Evolutionary conservation across 2,888 invertebrate genomes (phyloP).

Genomic region (Amiota minor): DNA sequence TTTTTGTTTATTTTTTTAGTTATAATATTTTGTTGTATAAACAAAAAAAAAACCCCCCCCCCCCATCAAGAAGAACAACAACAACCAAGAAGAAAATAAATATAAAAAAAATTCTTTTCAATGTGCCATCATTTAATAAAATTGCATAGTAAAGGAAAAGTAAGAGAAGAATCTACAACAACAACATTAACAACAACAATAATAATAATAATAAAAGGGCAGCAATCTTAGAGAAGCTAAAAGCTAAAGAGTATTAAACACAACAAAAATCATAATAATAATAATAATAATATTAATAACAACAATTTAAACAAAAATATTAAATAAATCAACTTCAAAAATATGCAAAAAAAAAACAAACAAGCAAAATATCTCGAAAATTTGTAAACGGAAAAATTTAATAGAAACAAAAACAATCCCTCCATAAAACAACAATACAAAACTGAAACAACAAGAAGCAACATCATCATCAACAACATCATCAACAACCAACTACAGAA

Average conservation of each 20-base stretch:
- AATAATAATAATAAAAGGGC: conserved; percentile 2
- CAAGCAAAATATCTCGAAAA: conserved; percentile 30
- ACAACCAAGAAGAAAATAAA: conserved; percentile 7
- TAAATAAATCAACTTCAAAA: conserved; percentile 29
- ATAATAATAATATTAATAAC: conserved; percentile 59
- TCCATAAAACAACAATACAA: conserved; percentile 60
- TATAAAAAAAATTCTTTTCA: conserved; percentile 36
- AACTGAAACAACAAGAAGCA: conserved; percentile 37
- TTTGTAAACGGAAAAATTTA: not conserved
- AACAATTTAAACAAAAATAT: conserved; percentile 39
- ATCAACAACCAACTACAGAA: not conserved
- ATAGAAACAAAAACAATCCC: conserved; percentile 54
- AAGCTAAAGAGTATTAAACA: conserved; percentile 60
- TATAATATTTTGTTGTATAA: too few species aligned
- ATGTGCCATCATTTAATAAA: conserved; percentile 57
- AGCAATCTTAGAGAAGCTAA: conserved; percentile 60
- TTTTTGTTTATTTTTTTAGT: too few species aligned
- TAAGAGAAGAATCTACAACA: not conserved
- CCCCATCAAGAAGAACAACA: not conserved
- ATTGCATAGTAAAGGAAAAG: conserved; percentile 36
- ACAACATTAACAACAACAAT: too few species aligned
- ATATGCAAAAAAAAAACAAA: not conserved
- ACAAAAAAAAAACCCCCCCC: not conserved
- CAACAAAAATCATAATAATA: conserved; percentile 39
- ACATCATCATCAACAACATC: not conserved